Evolutionary conservation across 2,113 vertebrate genomes (phyloP), one percentile per base, ranked within the genome.

Genomic region (Speoplatyrhinus poulsoni): DNA sequence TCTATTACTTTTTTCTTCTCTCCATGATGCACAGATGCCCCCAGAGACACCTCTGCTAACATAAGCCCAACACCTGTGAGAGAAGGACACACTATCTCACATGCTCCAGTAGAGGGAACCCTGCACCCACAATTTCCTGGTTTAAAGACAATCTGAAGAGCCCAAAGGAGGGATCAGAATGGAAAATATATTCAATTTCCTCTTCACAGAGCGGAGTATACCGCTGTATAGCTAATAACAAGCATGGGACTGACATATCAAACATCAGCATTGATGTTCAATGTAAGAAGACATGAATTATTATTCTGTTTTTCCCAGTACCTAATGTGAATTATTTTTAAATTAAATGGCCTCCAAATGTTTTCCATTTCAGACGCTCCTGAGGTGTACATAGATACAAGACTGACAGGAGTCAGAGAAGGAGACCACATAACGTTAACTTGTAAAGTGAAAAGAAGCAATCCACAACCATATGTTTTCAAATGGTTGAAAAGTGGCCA

Each of bases 321-420:
- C 7, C 5, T 41, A 8, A 6, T 41, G 36, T 5, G 36, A 41
- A 41, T 41, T 7, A 41, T 41, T 41, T 41, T 41, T 7, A 0
- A 41, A 41, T 6, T 41, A 41, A 41, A 41, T 6, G 4, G 36
- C 36, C 36, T 41, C 7, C 36, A 41, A 41, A 41, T 41, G 5
- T 41, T 41, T 13, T 13, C 12, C 57, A 36, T 57, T 56, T 62
- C 69, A 84, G 82, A 76, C 65, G 69, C 54, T 58, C 82, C 82
- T 41, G 36, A 7, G 36, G 36, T 41, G 4, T 41, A 6, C 0
- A 60, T 16, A 26, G 0, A 11, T 46, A 6, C 0, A 9, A 26
- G 26, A 26, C 1, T 26, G 26, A 0, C 1, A 6, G 12, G 33
- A 1, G 8, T 78, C 4, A 65, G 12, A 50, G 69, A 73, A 16